Base-by-base conservation (phyloP, 64 coral and sea anemone genomes). In the Montipora capricornis region DNA sequence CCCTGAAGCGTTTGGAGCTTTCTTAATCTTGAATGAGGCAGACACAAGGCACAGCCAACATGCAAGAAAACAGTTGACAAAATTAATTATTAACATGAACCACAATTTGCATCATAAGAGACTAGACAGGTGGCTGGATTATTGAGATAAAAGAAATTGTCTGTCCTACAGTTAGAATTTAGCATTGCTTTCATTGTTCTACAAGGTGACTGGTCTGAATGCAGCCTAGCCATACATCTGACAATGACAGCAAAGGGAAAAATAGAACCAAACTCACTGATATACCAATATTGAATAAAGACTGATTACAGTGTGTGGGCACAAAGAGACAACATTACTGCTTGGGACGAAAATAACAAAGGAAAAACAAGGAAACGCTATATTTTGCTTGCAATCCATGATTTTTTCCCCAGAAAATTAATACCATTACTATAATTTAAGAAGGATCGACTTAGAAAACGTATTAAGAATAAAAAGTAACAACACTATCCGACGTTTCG, bases 51-150 rank as follows among this genome's bases (percentile, higher is more conserved):
- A 19, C 44, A 86, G 17, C 11, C 3, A 73, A 50, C 82, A 86
- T 86, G 48, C 64, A 73, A 70, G 66, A 50, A 86, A 71, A 86
- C 66, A 86, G 45, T 71, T 71, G 44, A n/a, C 45, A 6, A 69
- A 49, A 71, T 86, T 50, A 86, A 86, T 86, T 51, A 73, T 86
- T 86, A 19, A 86, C 22, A 14, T 46, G 66, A 70, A 49, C 6
- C 67, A 20, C 4, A 19, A 86, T 86, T 86, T 86, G 82, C 82
- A 86, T 86, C 17, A 86, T 37, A 86, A 86, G 16, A 50, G 16
- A 10, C 37, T 6, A 8, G 45, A 66, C 82, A 86, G 82, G 82
- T 86, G 82, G 66, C 46, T 69, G 66, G 6, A 71, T 86, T 50
- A 73, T 69, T 51, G 46, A 86, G 19, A 17, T 50, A 6, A 51